Evolutionary conservation across 2,797 vertebrate species (phyloP), one percentile per base, ranked within the genome.

Genomic region (Aeoliscus strigatus): DNA sequence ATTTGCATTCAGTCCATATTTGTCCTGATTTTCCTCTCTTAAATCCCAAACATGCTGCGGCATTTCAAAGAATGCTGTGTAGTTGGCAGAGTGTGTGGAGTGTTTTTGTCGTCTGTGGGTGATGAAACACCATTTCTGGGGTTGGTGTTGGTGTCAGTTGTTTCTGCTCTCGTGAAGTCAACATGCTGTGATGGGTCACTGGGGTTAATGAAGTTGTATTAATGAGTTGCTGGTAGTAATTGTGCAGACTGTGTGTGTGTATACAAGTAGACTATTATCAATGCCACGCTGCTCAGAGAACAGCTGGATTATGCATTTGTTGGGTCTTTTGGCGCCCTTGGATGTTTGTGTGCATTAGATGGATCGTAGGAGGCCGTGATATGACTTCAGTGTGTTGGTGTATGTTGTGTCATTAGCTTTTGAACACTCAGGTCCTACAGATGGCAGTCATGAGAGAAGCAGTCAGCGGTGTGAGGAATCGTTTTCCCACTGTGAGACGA

Each of bases 1-100:
- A 63, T 79, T 81, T 78, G 61, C 70, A 79, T 75, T 54, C 58
- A 50, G 39, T 54, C 50, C 36, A 35, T 53, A 31, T 53, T 59
- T 14, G 51, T 13, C 54, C 29, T 43, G 26, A 66, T 49, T 39
- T 39, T 51, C 13, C 14, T 28, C 1, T 42, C 32, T n/a, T n/a
- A 5, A 2, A 28, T 32, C 39, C n/a, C 8, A 51, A 67, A 44
- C 17, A 40, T 9, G 11, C 18, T 51, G 42, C 56, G 32, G 39
- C 45, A 21, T 65, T 48, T 42, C 6, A 29, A 21, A 23, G 10
- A 26, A 18, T 5, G 28, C 5, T 39, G 30, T 42, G 1, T n/a
- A 25, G 17, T 38, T 9, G 1, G 24, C 15, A 30, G 2, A 56
- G 23, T 15, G 13, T 39, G 23, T 49, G 33, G 36, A 24, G 14